phyloP scores from a whole-genome alignment of 2,797 vertebrate species.

The Schizopygopsis malacanthus region DNA sequence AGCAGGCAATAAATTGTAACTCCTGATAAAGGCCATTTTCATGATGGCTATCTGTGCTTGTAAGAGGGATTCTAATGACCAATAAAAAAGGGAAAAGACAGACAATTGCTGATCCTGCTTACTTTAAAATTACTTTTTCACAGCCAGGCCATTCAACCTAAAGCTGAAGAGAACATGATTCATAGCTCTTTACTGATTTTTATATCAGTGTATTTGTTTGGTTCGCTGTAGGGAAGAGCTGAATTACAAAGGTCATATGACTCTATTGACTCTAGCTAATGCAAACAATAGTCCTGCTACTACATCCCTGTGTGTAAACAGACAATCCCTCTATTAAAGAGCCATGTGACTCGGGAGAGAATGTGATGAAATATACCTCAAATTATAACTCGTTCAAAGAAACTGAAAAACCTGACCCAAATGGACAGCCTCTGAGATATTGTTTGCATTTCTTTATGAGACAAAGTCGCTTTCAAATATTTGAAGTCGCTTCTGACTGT shows the following conservation, averaged over 20 bases:
- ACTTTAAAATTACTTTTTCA: background rate
- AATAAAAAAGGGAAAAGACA: conserved; percentile 33
- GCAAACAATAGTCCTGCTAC: conserved; percentile 40
- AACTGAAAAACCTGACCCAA: background rate
- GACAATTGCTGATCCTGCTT: conserved; percentile 21
- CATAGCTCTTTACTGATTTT: background rate
- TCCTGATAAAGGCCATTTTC: conserved; percentile 26
- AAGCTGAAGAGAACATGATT: conserved; percentile 28
- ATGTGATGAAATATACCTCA: background rate
- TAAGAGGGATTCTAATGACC: conserved; percentile 25
- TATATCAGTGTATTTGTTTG: conserved; percentile 37
- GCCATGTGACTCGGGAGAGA: background rate
- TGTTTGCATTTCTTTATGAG: conserved; percentile 30
- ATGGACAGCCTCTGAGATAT: conserved; percentile 1
- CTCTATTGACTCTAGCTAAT: conserved; percentile 23
- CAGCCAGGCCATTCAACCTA: background rate
- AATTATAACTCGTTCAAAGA: conserved; percentile 22
- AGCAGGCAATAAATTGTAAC: conserved; percentile 12
- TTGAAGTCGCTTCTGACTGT: conserved; percentile 13
- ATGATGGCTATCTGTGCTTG: conserved; percentile 16
- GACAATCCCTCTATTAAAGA: conserved; percentile 22
- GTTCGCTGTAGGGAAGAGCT: background rate
- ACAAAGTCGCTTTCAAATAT: conserved; percentile 3
- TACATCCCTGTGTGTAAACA: conserved; percentile 31
- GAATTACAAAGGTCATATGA: conserved; percentile 24